Percentiles rank a stretch among this genome's conserved stretches.
Conservation (phyloP, 2,113 vertebrate species). For the Taurulus bubalis region DNA sequence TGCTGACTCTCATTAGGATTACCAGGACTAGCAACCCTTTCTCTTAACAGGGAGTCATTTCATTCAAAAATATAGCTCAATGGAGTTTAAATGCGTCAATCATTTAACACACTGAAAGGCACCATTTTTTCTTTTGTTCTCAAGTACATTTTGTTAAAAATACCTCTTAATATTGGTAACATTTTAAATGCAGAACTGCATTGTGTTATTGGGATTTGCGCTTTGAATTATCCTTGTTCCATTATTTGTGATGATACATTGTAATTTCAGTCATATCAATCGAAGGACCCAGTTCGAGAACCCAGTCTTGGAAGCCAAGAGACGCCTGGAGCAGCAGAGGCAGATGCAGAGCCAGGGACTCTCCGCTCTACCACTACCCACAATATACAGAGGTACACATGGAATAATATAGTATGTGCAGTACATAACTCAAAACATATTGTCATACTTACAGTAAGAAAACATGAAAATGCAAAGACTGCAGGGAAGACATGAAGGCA, state of each 20-base stretch:
- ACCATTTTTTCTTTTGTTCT: not conserved
- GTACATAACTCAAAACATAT: constrained; percentile 20
- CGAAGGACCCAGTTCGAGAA: constrained; percentile 99
- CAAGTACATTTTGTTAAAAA: not conserved
- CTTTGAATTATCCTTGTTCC: not conserved
- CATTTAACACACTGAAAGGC: not conserved
- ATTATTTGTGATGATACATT: constrained; percentile 20
- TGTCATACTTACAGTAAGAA: not conserved
- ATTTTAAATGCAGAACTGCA: not conserved
- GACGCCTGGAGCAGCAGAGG: constrained; percentile 95
- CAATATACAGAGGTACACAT: constrained; percentile 93
- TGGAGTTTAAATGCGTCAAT: not conserved
- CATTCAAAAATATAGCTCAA: not conserved
- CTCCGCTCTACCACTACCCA: constrained; percentile 92
- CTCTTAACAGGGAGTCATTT: not conserved
- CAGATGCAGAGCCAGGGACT: constrained; percentile 98
- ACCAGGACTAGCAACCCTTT: not conserved
- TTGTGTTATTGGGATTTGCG: constrained; percentile 9
- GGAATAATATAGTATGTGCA: not conserved
- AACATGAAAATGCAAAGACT: constrained; percentile 23
- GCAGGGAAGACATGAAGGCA: not conserved
- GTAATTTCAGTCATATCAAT: constrained; percentile 95
- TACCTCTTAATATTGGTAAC: not conserved
- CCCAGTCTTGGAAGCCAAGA: constrained; percentile 98
- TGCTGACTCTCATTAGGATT: constrained; percentile 14